These are phyloP conservation scores for Melangyna quadrimaculata DNA, from an alignment of 2,888 invertebrate species.

Conservation along the genomic window DNA sequence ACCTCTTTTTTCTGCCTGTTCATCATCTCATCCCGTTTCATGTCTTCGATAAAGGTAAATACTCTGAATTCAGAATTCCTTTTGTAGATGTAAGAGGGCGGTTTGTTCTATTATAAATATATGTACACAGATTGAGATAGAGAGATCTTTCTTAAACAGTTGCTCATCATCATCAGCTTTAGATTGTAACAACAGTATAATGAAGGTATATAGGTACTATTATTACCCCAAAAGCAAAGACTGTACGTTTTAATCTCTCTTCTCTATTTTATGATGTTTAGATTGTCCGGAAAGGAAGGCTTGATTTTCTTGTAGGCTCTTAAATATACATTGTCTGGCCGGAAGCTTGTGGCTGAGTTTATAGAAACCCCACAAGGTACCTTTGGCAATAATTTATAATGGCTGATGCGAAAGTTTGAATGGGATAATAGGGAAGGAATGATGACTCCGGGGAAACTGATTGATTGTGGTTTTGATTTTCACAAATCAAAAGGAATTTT, in stretches of 20 bases:
- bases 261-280: not conserved
- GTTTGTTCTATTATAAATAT: not conserved
- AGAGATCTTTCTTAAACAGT: constrained; percentile 14
- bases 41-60: constrained; percentile 5
- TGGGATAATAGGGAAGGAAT: not conserved
- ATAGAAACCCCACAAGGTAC: not conserved
- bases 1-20: not conserved
- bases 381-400: not conserved
- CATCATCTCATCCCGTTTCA: not conserved
- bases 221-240: constrained; percentile 7
- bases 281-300: not conserved
- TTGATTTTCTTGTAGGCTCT: not conserved
- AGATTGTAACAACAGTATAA: not conserved
- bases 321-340: not conserved
- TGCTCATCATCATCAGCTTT: constrained; percentile 23
- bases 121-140: not conserved
- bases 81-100: not conserved
- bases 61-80: constrained; percentile 44
- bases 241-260: not conserved
- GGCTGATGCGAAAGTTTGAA: not conserved
- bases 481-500: constrained; percentile 37
- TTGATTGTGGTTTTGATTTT: not conserved
- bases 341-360: not conserved
- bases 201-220: not conserved
- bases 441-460: not conserved